phyloP scores from a whole-genome alignment of 1,140 invertebrate species.

The Aphis gossypii region DNA sequence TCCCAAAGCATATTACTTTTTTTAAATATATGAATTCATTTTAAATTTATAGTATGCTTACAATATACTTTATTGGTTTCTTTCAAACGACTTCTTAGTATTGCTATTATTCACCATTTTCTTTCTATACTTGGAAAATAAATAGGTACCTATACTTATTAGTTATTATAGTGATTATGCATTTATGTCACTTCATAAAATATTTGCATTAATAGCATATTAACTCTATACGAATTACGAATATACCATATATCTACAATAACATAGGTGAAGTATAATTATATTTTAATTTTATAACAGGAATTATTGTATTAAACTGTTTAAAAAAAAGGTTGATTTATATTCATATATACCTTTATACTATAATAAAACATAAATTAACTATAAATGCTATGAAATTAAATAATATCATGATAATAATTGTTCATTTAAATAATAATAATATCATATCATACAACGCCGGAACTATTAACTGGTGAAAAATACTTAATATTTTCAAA shows the following conservation, averaged over 20 bases:
- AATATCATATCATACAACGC: not conserved
- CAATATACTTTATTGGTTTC: not conserved
- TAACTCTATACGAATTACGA: not conserved
- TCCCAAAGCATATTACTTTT: not conserved
- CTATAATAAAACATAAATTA: not conserved
- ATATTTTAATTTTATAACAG: not conserved
- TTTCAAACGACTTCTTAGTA: slow-evolving; percentile 2
- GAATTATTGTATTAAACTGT: not conserved
- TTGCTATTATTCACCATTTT: not conserved
- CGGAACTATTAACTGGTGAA: not conserved
- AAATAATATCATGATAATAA: not conserved
- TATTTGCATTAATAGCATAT: not conserved
- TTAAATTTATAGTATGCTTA: not conserved
- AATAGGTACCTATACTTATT: not conserved
- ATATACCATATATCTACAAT: not conserved
- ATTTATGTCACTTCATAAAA: not conserved
- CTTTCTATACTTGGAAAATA: not conserved
- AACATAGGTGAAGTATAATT: not conserved
- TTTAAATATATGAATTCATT: not conserved
- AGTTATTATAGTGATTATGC: not conserved
- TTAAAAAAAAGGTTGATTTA: no score
- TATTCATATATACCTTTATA: no score
- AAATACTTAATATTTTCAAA: not conserved
- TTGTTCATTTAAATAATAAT: not conserved
- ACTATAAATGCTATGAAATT: not conserved